phyloP scores from a whole-genome alignment of 1,140 invertebrate species.

The Steinernema khuongi region DNA sequence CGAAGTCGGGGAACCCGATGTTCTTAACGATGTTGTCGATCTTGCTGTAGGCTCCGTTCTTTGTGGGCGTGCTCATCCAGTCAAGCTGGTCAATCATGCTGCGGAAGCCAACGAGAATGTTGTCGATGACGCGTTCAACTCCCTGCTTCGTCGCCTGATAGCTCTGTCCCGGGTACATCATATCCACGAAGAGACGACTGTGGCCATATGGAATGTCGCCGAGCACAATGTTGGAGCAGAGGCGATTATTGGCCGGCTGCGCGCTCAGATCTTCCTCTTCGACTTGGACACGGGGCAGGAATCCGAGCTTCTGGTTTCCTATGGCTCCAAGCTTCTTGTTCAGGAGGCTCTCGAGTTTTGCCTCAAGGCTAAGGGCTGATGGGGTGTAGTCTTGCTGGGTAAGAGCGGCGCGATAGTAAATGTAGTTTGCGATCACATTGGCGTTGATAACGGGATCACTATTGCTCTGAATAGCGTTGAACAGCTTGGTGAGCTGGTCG shows the following conservation, averaged over 20 bases:
- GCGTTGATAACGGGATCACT: not conserved
- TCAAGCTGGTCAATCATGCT: constrained; percentile 36
- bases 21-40: constrained; percentile 32
- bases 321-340: not conserved
- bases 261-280: not conserved
- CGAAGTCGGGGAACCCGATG: constrained; percentile 38
- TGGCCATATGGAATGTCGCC: constrained; percentile 31
- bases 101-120: constrained; percentile 35
- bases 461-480: not conserved
- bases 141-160: not conserved
- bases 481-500: not conserved
- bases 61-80: constrained; percentile 31
- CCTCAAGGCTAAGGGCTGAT: not conserved
- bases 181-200: constrained; percentile 34
- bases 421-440: constrained; percentile 34
- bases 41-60: constrained; percentile 33
- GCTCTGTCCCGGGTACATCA: constrained; percentile 27
- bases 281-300: not conserved
- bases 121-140: constrained; percentile 31
- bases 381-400: not conserved
- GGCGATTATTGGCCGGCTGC: not conserved
- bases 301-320: not conserved
- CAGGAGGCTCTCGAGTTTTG: not conserved
- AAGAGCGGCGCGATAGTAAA: constrained; percentile 13
- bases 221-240: constrained; percentile 25